Percentiles rank a stretch among this genome's conserved stretches.
Conservation (phyloP, 2,797 vertebrate species). For the Acrocephalus scirpaceus region DNA sequence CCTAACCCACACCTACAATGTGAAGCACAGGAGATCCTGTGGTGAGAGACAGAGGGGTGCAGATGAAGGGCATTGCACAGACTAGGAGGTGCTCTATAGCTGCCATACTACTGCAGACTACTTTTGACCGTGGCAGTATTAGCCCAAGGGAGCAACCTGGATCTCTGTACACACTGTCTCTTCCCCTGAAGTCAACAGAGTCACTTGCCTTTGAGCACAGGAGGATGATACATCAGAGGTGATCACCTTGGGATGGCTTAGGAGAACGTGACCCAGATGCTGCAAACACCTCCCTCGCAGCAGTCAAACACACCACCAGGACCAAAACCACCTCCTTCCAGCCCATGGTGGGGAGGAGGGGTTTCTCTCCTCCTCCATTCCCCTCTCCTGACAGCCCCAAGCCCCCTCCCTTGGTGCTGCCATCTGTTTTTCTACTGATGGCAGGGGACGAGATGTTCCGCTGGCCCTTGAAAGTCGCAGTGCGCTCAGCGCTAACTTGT, state of each 20-base stretch:
- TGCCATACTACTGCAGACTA: neutral
- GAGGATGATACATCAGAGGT: neutral
- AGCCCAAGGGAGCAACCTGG: neutral
- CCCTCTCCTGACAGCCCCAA: neutral
- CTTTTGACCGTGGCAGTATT: neutral
- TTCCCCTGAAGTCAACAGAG: neutral
- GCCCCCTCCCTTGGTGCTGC: constrained; percentile 5
- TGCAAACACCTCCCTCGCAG: neutral
- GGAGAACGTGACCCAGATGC: neutral
- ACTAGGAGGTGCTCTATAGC: neutral
- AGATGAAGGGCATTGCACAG: neutral
- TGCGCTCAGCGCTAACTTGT: neutral
- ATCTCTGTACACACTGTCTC: neutral
- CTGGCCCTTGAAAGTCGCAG: constrained; percentile 28
- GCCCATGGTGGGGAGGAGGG: neutral
- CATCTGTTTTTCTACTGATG: constrained; percentile 78
- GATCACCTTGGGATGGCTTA: neutral
- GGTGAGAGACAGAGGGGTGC: neutral
- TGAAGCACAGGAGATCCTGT: neutral
- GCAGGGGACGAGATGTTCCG: constrained; percentile 69
- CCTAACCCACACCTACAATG: neutral
- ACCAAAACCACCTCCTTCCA: neutral
- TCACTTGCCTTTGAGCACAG: neutral
- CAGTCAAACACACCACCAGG: neutral
- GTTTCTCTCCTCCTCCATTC: neutral